phyloP scores from a whole-genome alignment of 2,797 vertebrate genomes.

The Lithobates sylvaticus region DNA sequence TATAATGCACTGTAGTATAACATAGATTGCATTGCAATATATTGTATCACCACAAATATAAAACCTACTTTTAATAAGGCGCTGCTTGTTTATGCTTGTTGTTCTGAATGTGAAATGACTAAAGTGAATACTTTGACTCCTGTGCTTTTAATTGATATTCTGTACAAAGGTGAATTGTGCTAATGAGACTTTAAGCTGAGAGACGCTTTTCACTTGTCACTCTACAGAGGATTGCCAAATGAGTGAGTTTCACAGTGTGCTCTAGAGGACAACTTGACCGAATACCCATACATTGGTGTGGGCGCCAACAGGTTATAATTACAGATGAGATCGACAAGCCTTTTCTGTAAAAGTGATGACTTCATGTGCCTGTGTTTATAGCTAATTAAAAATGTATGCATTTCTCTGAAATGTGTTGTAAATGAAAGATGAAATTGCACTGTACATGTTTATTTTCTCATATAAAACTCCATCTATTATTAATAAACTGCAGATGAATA shows the following conservation, averaged over 20 bases:
- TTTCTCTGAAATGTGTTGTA: slow-evolving; percentile 23
- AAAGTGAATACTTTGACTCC: slow-evolving; percentile 28
- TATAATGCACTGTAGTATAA: not conserved
- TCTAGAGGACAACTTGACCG: slow-evolving; percentile 25
- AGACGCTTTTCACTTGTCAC: slow-evolving; percentile 21
- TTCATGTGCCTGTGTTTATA: slow-evolving; percentile 25
- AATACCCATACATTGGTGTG: not conserved
- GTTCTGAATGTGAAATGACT: slow-evolving; percentile 24
- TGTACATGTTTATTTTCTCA: slow-evolving; percentile 25
- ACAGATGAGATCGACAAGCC: slow-evolving; percentile 28
- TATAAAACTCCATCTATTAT: slow-evolving; percentile 34
- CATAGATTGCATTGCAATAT: not conserved
- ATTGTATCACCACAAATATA: not conserved
- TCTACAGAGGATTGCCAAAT: slow-evolving; percentile 17
- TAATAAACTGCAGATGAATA: slow-evolving; percentile 24
- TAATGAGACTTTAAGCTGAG: slow-evolving; percentile 40
- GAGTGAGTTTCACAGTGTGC: slow-evolving; percentile 18
- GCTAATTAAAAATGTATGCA: slow-evolving; percentile 50
- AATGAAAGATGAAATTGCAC: slow-evolving; percentile 31
- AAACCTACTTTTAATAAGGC: not conserved
- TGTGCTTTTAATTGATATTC: slow-evolving; percentile 41
- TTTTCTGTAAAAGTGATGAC: slow-evolving; percentile 13
- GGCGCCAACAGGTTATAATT: slow-evolving; percentile 28
- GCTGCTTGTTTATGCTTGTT: slow-evolving; percentile 8
- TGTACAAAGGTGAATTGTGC: slow-evolving; percentile 30